phyloP scores from a whole-genome alignment of 2,797 vertebrate genomes.

The Trachops cirrhosus region DNA sequence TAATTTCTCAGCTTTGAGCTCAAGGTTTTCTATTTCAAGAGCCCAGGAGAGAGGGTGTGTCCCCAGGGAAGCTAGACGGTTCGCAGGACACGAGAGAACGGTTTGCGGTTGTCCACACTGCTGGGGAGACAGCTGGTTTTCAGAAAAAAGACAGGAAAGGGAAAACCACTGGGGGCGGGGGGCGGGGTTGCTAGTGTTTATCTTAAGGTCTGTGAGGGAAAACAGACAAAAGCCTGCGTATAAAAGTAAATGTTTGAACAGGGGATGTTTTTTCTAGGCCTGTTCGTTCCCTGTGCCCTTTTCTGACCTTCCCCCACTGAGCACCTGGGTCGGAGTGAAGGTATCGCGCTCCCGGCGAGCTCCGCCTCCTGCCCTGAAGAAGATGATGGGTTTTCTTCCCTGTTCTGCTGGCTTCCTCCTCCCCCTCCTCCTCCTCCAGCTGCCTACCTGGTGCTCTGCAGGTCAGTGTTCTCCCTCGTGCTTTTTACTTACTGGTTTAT shows the following conservation, averaged over 20 bases:
- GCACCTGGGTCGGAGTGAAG: not conserved
- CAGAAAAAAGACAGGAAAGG: not conserved
- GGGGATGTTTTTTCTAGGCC: not conserved
- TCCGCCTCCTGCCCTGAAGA: not conserved
- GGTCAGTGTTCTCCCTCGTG: conserved; percentile 15
- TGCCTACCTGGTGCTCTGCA: not conserved
- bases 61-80: not conserved
- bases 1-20: not conserved
- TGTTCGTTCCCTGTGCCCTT: not conserved
- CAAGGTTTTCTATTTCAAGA: not conserved
- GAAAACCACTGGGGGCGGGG: not conserved
- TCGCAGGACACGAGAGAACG: not conserved
- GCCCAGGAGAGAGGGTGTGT: not conserved
- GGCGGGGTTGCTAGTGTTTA: not conserved
- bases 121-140: not conserved
- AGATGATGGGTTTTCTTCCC: not conserved
- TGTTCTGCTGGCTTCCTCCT: not conserved
- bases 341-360: fast-evolving
- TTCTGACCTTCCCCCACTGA: not conserved
- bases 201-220: not conserved
- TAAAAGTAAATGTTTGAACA: not conserved
- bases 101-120: not conserved
- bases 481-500: not conserved
- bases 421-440: not conserved
- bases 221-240: not conserved